Evolutionary conservation across 2,888 invertebrate species (phyloP).

Genomic region (Lochmaea capreae): DNA sequence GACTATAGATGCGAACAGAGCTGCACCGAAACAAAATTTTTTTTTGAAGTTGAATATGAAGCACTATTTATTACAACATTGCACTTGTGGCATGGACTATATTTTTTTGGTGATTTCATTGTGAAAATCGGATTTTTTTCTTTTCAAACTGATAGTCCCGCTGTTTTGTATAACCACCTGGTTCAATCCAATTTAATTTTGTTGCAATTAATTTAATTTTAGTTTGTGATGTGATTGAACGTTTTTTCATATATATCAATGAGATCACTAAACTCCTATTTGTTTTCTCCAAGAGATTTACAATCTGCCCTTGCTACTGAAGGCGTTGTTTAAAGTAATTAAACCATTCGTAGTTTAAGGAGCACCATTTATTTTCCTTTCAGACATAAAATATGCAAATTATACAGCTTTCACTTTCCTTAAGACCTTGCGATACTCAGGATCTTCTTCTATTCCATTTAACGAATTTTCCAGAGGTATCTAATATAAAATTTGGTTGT

Average conservation of each 20-base stretch:
- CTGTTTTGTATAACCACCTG: no score
- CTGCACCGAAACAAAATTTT: no score
- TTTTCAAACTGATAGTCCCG: no score
- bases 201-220: no score
- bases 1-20: no score
- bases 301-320: neutral
- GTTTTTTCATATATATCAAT: neutral
- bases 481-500: neutral
- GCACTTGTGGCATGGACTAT: no score
- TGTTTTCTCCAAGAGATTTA: neutral
- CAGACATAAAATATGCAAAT: slow-evolving; percentile 15
- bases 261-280: neutral
- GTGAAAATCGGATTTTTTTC: no score
- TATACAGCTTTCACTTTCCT: neutral
- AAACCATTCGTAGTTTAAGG: slow-evolving; percentile 10
- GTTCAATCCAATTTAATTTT: no score
- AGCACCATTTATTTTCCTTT: slow-evolving; percentile 2
- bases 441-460: neutral
- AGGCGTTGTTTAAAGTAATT: slow-evolving; percentile 1
- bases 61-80: no score
- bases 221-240: neutral
- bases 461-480: neutral
- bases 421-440: slow-evolving; percentile 3
- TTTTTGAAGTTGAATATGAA: no score
- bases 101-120: no score